Evolutionary conservation across 2,888 invertebrate species (phyloP).

Genomic region (Himalopsyche anomala): DNA sequence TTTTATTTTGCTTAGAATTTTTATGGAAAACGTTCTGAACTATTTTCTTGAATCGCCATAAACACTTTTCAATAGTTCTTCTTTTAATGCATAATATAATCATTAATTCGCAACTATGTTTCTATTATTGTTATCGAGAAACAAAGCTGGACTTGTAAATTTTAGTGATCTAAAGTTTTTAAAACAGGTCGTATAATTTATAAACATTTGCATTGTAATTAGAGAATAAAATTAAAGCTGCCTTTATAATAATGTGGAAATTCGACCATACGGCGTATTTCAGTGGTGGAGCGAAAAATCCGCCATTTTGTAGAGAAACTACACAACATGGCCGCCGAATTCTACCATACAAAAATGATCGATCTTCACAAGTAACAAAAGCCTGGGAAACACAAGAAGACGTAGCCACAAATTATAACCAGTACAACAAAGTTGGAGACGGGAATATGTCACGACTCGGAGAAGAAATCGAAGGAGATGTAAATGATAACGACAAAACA

Average conservation of each 20-base stretch:
- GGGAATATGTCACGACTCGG: background rate
- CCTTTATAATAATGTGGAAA: background rate
- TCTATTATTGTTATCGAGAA: too few species aligned
- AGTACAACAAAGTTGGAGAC: background rate
- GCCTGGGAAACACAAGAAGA: background rate
- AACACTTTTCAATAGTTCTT: too few species aligned
- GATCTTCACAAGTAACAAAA: background rate
- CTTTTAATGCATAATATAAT: too few species aligned
- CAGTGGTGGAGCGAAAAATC: background rate
- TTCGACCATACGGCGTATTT: background rate
- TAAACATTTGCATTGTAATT: too few species aligned
- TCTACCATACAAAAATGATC: background rate
- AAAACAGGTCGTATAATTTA: too few species aligned
- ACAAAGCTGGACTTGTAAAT: too few species aligned
- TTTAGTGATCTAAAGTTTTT: too few species aligned
- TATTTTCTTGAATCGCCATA: too few species aligned
- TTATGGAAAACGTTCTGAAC: too few species aligned
- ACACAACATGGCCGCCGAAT: constrained; percentile 23
- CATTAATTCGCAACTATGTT: too few species aligned
- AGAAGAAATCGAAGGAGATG: background rate
- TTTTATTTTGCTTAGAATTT: too few species aligned
- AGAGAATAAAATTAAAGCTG: too few species aligned
- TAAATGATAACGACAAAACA: background rate
- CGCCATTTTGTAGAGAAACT: background rate
- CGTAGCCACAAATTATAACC: background rate